Conservation (phyloP, 1,140 invertebrate species). For the Pogonomyrmex californicus region DNA sequence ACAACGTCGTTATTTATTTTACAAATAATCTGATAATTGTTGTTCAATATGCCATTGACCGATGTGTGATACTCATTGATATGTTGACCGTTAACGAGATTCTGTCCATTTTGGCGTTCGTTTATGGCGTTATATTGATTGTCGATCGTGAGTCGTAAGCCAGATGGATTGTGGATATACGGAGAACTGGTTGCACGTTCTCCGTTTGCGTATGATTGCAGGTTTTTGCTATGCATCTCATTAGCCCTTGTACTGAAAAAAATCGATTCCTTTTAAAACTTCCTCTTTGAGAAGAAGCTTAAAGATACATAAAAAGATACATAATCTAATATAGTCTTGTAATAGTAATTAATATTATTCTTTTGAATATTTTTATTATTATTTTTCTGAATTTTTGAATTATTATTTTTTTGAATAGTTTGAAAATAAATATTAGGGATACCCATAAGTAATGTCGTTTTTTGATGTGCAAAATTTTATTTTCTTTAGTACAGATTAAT, state of each 20-base stretch:
- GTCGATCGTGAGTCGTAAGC: constrained; percentile 73
- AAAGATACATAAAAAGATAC: not conserved
- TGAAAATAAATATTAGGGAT: not conserved
- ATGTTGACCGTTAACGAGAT: constrained; percentile 23
- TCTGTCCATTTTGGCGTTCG: constrained; percentile 48
- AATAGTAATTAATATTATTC: too few relatives aligned
- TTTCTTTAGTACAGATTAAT: too few relatives aligned
- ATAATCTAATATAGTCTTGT: not conserved
- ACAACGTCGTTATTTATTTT: constrained; percentile 24
- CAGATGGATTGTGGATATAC: constrained; percentile 82
- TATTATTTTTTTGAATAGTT: not conserved
- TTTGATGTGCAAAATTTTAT: too few relatives aligned
- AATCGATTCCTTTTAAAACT: not conserved
- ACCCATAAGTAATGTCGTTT: too few relatives aligned
- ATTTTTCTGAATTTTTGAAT: too few relatives aligned
- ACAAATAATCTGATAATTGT: not conserved
- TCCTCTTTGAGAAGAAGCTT: not conserved
- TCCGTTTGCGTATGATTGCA: constrained; percentile 69
- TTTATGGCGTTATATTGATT: constrained; percentile 57
- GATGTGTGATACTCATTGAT: constrained; percentile 41
- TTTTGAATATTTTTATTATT: too few relatives aligned
- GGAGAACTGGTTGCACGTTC: constrained; percentile 72
- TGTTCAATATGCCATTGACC: constrained; percentile 36
- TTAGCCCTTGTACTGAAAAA: constrained; percentile 85
- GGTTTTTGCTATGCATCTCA: constrained; percentile 77